These are phyloP conservation scores for Orussus abietinus DNA, from an alignment of 1,140 invertebrate genomes.

Conservation along the genomic window DNA sequence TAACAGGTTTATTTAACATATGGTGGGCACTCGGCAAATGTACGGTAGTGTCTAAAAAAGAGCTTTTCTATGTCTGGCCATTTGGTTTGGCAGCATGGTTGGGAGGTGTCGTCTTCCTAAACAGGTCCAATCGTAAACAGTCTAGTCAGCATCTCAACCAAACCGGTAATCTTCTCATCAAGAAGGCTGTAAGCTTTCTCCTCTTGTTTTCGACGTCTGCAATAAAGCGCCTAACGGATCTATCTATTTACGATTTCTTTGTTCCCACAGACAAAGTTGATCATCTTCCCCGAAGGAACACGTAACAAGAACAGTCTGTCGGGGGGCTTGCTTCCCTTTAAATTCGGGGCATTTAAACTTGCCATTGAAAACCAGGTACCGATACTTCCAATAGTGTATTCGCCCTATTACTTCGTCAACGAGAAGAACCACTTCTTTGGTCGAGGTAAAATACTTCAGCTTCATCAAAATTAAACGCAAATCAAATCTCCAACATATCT, in stretches of 20 bases:
- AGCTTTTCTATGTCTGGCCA: slow-evolving; percentile 57
- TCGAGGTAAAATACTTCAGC: slow-evolving; percentile 40
- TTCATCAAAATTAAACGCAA: slow-evolving; percentile 1
- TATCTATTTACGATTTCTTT: too few species aligned
- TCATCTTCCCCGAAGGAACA: slow-evolving; percentile 60
- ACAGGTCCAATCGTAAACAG: slow-evolving; percentile 49
- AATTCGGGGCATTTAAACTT: slow-evolving; percentile 74
- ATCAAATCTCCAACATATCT: not conserved
- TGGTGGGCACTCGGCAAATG: slow-evolving; percentile 54
- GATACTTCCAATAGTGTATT: slow-evolving; percentile 69
- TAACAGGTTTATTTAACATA: slow-evolving; percentile 55
- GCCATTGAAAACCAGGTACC: slow-evolving; percentile 69
- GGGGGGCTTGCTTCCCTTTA: slow-evolving; percentile 56
- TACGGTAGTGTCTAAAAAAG: slow-evolving; percentile 58
- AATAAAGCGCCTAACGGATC: too few species aligned
- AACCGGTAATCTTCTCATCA: slow-evolving; percentile 43
- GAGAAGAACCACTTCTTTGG: slow-evolving; percentile 54
- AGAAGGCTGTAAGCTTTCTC: slow-evolving; percentile 30
- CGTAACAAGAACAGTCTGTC: slow-evolving; percentile 30
- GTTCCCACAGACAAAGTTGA: slow-evolving; percentile 65
- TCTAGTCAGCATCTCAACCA: slow-evolving; percentile 50
- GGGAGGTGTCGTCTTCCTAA: slow-evolving; percentile 59
- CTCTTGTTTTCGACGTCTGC: too few species aligned
- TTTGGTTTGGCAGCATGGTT: slow-evolving; percentile 60
- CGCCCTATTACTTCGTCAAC: slow-evolving; percentile 64